Evolutionary conservation across 2,113 vertebrate genomes (phyloP), one percentile per base, ranked within the genome.

Genomic region (Falcunculus frontatus): DNA sequence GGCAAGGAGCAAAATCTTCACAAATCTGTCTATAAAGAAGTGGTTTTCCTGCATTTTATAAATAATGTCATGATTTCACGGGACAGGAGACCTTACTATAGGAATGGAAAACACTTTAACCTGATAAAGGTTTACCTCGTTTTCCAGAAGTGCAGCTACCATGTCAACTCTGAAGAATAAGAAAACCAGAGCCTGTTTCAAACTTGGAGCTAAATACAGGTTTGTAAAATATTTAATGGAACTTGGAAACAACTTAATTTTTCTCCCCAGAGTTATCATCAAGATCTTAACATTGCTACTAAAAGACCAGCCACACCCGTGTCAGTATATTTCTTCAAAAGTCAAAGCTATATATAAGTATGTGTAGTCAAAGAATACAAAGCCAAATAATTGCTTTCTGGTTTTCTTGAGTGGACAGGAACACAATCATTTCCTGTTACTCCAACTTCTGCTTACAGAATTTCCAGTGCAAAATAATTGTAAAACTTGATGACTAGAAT

Each of bases 401-500:
- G 55, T 92, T 80, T 87, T 86, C 55, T 77, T 50, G 55, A 86
- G 79, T 83, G 74, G 46, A 69, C 72, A 68, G 50, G 74, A 94
- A 85, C 26, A 62, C 42, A 89, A 69, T 86, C 6, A 89, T 88
- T 94, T 96, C 78, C 91, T 88, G 78, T 85, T 87, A 90, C 70
- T 96, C 55, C 39, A 68, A 13, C 53, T 95, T 94, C 67, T 93
- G 52, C 56, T 91, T 85, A 62, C 17, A 83, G 39, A 76, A 87
- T 89, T 93, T 76, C 83, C 56, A 84, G 42, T 47, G 70, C 46
- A 85, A 87, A 96, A 62, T 65, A 91, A 84, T 69, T 95, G 46
- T 67, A 87, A 87, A 83, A 94, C 25, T 65, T 94, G 90, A 93
- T 96, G 82, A 93, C 55, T 64, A 37, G 63, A 77, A 83, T 80